phyloP scores from a whole-genome alignment of 2,888 invertebrate genomes.

The Patella ulyssiponensis region DNA sequence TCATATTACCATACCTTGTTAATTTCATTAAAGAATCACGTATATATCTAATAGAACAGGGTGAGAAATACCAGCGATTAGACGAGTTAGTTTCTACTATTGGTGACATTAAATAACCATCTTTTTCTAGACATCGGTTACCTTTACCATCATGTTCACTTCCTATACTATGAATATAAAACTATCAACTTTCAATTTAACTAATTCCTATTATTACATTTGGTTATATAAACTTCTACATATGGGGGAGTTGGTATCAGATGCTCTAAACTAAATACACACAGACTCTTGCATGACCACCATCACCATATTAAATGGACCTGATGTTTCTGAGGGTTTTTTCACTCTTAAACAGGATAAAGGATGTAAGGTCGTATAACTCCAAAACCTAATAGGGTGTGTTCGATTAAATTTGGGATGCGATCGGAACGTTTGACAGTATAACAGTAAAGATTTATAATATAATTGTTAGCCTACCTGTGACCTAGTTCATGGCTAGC shows the following conservation, averaged over 20 bases:
- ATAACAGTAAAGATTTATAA: too few species aligned
- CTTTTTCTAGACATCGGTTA: constrained; percentile 31
- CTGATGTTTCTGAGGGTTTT: neutral
- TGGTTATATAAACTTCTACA: neutral
- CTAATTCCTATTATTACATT: too few species aligned
- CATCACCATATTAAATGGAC: neutral
- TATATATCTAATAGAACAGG: constrained; percentile 40
- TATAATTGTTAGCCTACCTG: constrained; percentile 40
- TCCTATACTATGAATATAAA: constrained; percentile 34
- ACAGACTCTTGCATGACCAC: neutral
- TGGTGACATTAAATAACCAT: constrained; percentile 43
- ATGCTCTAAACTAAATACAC: neutral
- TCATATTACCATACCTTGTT: constrained; percentile 23
- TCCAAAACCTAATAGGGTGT: too few species aligned
- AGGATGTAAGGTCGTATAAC: too few species aligned
- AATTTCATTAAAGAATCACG: constrained; percentile 22
- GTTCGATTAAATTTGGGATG: too few species aligned
- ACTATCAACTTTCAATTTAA: too few species aligned
- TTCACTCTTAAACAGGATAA: too few species aligned
- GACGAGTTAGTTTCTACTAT: constrained; percentile 34
- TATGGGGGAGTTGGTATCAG: neutral
- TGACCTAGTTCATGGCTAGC: constrained; percentile 60
- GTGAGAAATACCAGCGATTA: constrained; percentile 40
- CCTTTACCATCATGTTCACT: constrained; percentile 41
- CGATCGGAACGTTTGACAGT: too few species aligned